Evolutionary conservation across 2,888 invertebrate genomes (phyloP), one percentile per base, ranked within the genome.

Genomic region (Sicus ferrugineus): DNA sequence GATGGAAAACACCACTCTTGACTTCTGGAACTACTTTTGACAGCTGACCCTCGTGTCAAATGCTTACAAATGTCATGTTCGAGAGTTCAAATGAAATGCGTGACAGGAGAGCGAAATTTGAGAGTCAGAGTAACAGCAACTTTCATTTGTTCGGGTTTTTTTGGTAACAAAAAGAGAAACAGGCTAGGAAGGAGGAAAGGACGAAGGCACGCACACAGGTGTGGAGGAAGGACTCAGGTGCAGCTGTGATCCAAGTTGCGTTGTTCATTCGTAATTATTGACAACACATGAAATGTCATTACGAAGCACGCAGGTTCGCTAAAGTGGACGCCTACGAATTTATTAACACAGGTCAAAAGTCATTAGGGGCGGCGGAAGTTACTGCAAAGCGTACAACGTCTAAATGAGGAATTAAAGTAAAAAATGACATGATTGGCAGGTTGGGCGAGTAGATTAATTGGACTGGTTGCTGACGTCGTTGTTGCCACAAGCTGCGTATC

Each of bases 281-380:
- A 70, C 66, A 66, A 61, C 70, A 61, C 28, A 66, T 61, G 46
- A 66, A 70, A 69, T 69, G 66, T 66, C 70, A 65, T 69, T 65
- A 66, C 50, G 50, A 69, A 21, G 42, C 30, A 66, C 66, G 56
- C 38, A 66, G 52, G 31, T 52, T 66, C 66, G 38, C 56, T 54
- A 54, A 23, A 16, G 66, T 42, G n/a, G 30, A 64, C 64, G 42
- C 23, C 38, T 42, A n/a, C 50, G 9, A 31, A 21, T 52, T 52
- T 34, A 64, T 52, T 50, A 64, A 31, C 52, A 26, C 42, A 28
- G 42, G 61, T 38, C 42, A 61, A 19, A 61, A n/a, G 61, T 61
- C 61, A 61, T 61, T 61, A 61, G 38, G 28, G 23, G 28, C 14
- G 54, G 5, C 54, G 3, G 26, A 7, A 54, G 16, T 4, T 54